Base-by-base conservation (phyloP, 1,140 invertebrate species). In the Agrilus planipennis region DNA sequence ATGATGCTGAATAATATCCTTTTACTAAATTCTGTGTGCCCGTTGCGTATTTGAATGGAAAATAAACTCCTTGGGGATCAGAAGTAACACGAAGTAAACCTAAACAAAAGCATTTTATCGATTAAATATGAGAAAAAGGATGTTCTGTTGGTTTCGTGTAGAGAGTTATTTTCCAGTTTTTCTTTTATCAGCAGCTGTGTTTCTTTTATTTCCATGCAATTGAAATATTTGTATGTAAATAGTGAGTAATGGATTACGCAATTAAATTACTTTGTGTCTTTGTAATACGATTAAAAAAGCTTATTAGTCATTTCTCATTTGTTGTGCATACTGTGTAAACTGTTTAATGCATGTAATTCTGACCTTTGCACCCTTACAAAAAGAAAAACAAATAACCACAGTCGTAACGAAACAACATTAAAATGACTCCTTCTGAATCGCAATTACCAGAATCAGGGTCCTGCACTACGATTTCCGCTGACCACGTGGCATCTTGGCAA, bases 401-500 rank as follows among this genome's bases (percentile, higher is more conserved):
- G n/a, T 10, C 18, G 4, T 10, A 42, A 15, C 11, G 21, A 16
- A 18, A 16, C n/a, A 15, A 20, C 2, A 25, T 38, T 12, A n/a
- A 41, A 22, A 31, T 27, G 3, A 3, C n/a, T 30, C 10, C 16
- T 36, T 29, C 10, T 35, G 54, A 65, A 67, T 68, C 43, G 69
- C n/a, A 25, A 25, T 30, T 32, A 32, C 34, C 34, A 20, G 25
- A 65, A 27, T 62, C 59, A 20, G 46, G 44, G 51, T 69, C 68
- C 47, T 62, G 57, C 18, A 62, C 58, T 23, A 52, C 62, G 10
- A 70, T 52, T 23, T 71, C 62, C 3, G 67, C 54, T 14, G 62
- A 69, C 70, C 70, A 72, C 39, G 53, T 54, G 34, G 57, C 62
- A 49, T 67, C 62, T 7, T 53, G 49, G 32, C 70, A 72, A 16